Evolutionary conservation across 2,113 vertebrate genomes (phyloP).

Genomic region (Camelus dromedarius): DNA sequence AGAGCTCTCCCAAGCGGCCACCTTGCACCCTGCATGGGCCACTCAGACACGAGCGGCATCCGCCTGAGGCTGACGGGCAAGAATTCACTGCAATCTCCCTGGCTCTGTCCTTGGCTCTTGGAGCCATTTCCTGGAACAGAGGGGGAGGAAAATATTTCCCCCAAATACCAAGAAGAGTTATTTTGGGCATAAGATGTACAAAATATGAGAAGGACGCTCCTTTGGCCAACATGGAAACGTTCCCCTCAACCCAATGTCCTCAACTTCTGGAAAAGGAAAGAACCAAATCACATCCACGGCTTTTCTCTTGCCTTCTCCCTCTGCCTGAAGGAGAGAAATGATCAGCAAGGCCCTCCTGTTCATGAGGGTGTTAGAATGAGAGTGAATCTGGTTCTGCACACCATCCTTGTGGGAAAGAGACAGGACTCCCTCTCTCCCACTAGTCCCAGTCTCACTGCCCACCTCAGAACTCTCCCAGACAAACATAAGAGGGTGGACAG

Average conservation of each 20-base stretch:
- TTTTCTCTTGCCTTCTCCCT: background rate
- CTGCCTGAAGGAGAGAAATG: background rate
- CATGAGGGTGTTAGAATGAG: background rate
- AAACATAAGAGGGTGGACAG: background rate
- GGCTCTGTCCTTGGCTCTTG: conserved; percentile 71
- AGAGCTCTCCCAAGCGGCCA: background rate
- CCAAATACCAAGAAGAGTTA: conserved; percentile 79
- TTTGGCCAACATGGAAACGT: conserved; percentile 67
- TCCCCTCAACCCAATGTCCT: conserved; percentile 45
- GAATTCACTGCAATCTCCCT: conserved; percentile 70
- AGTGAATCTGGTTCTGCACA: background rate
- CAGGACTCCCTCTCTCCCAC: background rate
- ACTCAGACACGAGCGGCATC: conserved; percentile 36
- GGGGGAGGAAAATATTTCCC: conserved; percentile 63
- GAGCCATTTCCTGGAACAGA: conserved; percentile 73
- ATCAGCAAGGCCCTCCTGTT: background rate
- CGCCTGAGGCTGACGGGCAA: background rate
- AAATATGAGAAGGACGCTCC: conserved; percentile 69
- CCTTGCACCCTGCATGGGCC: background rate
- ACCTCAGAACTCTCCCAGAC: background rate
- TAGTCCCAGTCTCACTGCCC: background rate
- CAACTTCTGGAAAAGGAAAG: conserved; percentile 47
- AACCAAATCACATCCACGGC: background rate
- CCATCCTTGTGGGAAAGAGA: background rate
- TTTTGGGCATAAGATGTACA: conserved; percentile 68